A percentile compares a stretch with the other conserved stretches of the same genome.
Evolutionary conservation across 1,140 invertebrate species (phyloP).

Genomic region (Drosophila suzukii): DNA sequence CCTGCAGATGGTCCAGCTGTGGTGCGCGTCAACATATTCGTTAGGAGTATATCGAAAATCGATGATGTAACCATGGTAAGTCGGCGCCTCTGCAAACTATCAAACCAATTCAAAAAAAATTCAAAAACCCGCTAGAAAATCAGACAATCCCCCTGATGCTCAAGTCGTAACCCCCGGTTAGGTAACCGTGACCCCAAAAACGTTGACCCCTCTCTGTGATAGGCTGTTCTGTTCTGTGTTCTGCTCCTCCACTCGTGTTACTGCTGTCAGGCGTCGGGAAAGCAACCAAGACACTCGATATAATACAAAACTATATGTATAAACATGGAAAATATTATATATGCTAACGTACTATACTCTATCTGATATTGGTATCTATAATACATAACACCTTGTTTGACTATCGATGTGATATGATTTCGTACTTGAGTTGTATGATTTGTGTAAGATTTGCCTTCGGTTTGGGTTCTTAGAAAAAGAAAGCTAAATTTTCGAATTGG

Average conservation of each 20-base stretch:
- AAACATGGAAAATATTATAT: slow-evolving; percentile 47
- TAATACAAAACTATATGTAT: slow-evolving; percentile 38
- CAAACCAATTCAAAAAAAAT: slow-evolving; percentile 49
- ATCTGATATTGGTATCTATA: slow-evolving; percentile 72
- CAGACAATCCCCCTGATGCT: slow-evolving; percentile 16
- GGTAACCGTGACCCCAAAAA: slow-evolving; percentile 31
- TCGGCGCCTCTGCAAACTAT: slow-evolving; percentile 80
- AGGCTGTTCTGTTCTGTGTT: slow-evolving; percentile 8
- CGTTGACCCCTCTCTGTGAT: neutral
- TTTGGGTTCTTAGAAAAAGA: slow-evolving; percentile 27
- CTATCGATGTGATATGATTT: slow-evolving; percentile 69
- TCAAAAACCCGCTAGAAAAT: slow-evolving; percentile 18
- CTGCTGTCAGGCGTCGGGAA: slow-evolving; percentile 27
- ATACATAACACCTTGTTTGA: slow-evolving; percentile 60
- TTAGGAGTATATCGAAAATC: slow-evolving; percentile 99
- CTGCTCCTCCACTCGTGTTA: slow-evolving; percentile 12
- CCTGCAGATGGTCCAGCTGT: slow-evolving; percentile 94
- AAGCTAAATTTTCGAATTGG: slow-evolving; percentile 46
- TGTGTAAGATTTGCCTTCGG: slow-evolving; percentile 19
- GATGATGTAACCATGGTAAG: slow-evolving; percentile 99
- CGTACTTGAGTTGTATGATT: slow-evolving; percentile 32
- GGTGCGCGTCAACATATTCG: slow-evolving; percentile 98
- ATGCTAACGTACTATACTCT: slow-evolving; percentile 61
- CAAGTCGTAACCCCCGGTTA: slow-evolving; percentile 19
- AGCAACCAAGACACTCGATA: slow-evolving; percentile 36